Conservation (phyloP, 2,113 vertebrate species). For the Alouatta palliata region DNA sequence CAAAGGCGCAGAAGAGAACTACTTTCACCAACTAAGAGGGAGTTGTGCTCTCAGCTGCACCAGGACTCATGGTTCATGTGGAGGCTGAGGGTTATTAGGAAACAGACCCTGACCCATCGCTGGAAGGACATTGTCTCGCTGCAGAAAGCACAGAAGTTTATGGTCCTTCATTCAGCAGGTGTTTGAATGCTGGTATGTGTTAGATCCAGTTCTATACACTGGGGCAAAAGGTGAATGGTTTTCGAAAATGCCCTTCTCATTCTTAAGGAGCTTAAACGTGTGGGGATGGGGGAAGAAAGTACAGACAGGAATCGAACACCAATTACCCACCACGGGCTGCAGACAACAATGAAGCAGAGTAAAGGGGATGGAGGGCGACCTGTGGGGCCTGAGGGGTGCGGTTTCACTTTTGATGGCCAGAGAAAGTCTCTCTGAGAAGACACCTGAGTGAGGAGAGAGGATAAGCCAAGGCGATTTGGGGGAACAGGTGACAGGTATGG, state of each 20-base stretch:
- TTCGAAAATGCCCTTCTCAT: neutral
- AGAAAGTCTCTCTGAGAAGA: neutral
- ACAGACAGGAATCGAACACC: neutral
- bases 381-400: too few relatives aligned
- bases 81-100: neutral
- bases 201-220: neutral
- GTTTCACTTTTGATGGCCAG: neutral
- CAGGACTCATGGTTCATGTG: neutral
- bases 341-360: neutral
- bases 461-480: rapidly evolving
- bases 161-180: neutral
- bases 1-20: neutral
- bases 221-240: neutral
- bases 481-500: neutral
- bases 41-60: neutral
- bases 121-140: neutral
- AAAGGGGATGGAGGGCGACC: neutral
- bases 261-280: neutral
- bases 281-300: neutral
- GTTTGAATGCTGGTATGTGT: neutral
- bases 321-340: neutral
- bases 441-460: neutral
- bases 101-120: neutral
- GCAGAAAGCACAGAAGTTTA: neutral
- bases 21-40: neutral